Percentiles rank a stretch among this genome's conserved stretches.
Evolutionary conservation across 2,797 vertebrate species (phyloP).

Genomic region (Manis crassicaudata): DNA sequence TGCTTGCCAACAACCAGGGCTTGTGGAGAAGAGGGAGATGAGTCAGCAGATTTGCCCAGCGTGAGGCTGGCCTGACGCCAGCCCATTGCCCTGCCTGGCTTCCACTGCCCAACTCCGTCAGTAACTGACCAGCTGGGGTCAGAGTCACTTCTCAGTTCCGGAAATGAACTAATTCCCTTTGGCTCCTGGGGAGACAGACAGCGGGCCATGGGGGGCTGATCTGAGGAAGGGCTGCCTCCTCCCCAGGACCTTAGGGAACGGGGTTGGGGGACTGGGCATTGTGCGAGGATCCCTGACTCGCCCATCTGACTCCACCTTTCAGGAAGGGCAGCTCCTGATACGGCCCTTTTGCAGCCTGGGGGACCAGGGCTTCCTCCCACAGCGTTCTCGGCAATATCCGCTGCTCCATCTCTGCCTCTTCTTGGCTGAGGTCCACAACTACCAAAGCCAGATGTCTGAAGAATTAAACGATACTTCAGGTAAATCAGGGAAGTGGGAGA

Average conservation of each 20-base stretch:
- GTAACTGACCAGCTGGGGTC: slow-evolving; percentile 26
- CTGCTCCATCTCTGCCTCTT: background rate
- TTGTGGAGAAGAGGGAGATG: slow-evolving; percentile 53
- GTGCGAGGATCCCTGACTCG: fast-evolving
- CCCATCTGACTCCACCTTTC: background rate
- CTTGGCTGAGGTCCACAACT: background rate
- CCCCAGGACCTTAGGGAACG: background rate
- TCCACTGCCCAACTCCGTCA: background rate
- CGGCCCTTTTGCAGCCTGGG: background rate
- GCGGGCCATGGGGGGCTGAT: background rate
- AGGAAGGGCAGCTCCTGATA: background rate
- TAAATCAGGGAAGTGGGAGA: background rate
- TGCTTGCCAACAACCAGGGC: background rate
- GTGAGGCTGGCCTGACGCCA: background rate
- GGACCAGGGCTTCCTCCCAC: background rate
- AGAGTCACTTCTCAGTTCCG: slow-evolving; percentile 38
- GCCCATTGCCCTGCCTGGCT: slow-evolving; percentile 6
- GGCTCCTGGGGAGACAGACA: slow-evolving; percentile 31
- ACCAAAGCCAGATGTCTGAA: background rate
- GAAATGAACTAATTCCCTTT: slow-evolving; percentile 66
- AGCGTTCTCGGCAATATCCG: background rate
- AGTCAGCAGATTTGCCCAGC: slow-evolving; percentile 60
- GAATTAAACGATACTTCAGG: background rate
- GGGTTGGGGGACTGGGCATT: background rate
- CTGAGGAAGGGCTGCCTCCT: background rate